phyloP scores from a whole-genome alignment of 1,140 invertebrate genomes.

The Drosophila pallidifrons region DNA sequence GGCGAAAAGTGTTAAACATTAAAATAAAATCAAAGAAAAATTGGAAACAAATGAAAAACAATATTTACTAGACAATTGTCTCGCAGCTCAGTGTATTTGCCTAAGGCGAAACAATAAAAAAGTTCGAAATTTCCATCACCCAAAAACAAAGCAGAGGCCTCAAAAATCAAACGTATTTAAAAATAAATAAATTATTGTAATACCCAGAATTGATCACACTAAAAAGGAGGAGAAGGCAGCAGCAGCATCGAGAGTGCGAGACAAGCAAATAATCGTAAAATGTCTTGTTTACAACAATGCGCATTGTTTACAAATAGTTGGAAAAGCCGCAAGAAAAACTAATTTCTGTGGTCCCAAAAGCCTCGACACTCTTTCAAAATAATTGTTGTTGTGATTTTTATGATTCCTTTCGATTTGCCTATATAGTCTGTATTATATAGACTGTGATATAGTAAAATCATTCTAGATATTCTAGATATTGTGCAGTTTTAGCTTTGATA shows the following conservation, averaged over 20 bases:
- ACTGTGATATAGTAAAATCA: neutral
- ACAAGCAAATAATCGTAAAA: constrained; percentile 35
- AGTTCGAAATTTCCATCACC: constrained; percentile 28
- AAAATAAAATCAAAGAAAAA: neutral
- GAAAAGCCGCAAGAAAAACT: constrained; percentile 51
- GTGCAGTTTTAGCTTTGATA: constrained; percentile 47
- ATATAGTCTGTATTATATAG: neutral
- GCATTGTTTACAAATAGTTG: constrained; percentile 76
- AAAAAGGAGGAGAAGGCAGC: constrained; percentile 35
- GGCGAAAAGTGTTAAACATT: neutral
- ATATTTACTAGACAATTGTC: constrained; percentile 17
- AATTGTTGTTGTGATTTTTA: constrained; percentile 32
- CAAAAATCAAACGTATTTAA: constrained; percentile 57
- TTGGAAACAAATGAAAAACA: constrained; percentile 1
- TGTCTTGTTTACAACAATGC: constrained; percentile 76
- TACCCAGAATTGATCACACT: constrained; percentile 69
- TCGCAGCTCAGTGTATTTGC: constrained; percentile 23
- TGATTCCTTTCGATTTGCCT: constrained; percentile 21
- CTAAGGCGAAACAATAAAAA: constrained; percentile 22
- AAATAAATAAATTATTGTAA: constrained; percentile 78
- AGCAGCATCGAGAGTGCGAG: constrained; percentile 16
- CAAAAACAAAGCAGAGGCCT: neutral
- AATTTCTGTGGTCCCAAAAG: constrained; percentile 66
- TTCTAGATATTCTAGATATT: too few relatives aligned
- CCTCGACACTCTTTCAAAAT: constrained; percentile 74